Conservation (phyloP, 1,140 invertebrate species). For the Trypoxylus dichotomus region DNA sequence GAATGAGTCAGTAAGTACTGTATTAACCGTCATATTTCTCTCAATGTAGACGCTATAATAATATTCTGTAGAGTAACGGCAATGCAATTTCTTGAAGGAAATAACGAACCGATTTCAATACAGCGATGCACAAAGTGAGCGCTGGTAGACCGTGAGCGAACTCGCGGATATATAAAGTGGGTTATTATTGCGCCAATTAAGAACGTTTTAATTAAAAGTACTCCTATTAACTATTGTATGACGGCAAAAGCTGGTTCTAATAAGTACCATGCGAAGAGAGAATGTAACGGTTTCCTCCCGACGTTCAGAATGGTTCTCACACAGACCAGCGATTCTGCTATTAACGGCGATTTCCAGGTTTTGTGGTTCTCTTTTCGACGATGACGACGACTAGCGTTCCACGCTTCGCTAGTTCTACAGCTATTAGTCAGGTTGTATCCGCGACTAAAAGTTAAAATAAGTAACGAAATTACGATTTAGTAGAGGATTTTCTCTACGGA, state of each 20-base stretch:
- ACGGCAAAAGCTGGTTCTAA: neutral
- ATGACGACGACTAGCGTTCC: neutral
- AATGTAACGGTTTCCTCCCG: neutral
- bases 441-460: too few species aligned
- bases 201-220: conserved; percentile 1
- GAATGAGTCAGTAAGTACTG: too few species aligned
- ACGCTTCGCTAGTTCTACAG: too few species aligned
- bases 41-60: too few species aligned
- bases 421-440: too few species aligned
- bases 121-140: neutral
- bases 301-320: neutral
- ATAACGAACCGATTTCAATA: neutral
- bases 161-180: neutral
- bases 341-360: conserved; percentile 5
- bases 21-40: too few species aligned
- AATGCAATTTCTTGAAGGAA: neutral
- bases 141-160: neutral
- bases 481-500: too few species aligned
- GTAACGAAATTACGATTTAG: too few species aligned
- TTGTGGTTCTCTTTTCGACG: neutral
- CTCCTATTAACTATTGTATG: neutral
- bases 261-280: neutral
- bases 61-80: neutral
- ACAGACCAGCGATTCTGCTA: neutral
- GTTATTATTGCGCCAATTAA: conserved; percentile 3